Base-by-base conservation (phyloP, 2,888 invertebrate genomes). In the Eupsilia transversa region DNA sequence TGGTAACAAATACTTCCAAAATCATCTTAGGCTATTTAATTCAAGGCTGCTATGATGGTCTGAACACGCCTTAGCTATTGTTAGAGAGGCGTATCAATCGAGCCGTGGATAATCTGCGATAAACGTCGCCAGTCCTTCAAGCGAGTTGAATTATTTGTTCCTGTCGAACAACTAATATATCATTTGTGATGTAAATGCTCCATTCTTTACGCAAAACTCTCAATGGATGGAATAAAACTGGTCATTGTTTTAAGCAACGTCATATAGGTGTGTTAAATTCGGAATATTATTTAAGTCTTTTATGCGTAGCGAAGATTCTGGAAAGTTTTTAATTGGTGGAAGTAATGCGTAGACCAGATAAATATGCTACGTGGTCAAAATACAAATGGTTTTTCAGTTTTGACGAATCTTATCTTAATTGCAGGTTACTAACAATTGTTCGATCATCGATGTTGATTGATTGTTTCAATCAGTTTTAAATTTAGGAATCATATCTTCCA, bases 41-140 rank as follows among this genome's bases (percentile, higher is more conserved):
- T 71, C 84, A 86, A 78, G 82, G 82, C 82, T 85, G 79, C 61
- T 77, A 67, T 49, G 46, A 71, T 72, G 69, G 61, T 82, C 75
- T 81, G 65, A 70, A 80, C 79, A 76, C 71, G 69, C 77, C 75
- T 84, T 64, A 70, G 77, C 84, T 66, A 90, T 91, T 91, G 90
- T 90, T 84, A 83, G 81, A 86, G 49, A 74, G 80, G 85, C 88
- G 88, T 91, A 90, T 89, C 91, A 89, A 91, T 77, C 86, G 84
- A 86, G 82, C 89, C 93, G 89, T 93, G 86, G 87, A 93, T 93
- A 94, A 95, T 94, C 91, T 85, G 88, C 87, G 90, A 93, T 94
- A 93, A 93, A 93, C 92, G 92, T 91, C 91, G 84, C 77, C 83
- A 75, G 83, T 85, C 92, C 93, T 93, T 93, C 91, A 90, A 89